Evolutionary conservation across 2,888 invertebrate genomes (phyloP).

Genomic region (Melikaiella ostensackeni): DNA sequence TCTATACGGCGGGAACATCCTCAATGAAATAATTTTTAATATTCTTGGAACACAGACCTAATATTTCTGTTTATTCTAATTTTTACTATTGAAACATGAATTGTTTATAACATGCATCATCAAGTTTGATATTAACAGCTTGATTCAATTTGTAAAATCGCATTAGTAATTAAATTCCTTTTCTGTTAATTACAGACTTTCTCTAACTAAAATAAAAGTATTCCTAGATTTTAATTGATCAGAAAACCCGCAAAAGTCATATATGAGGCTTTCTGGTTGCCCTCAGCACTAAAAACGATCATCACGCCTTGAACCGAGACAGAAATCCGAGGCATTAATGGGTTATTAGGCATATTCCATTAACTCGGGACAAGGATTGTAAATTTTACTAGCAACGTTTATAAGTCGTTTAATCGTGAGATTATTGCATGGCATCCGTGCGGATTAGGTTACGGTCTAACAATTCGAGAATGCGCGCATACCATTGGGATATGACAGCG

Average conservation of each 20-base stretch:
- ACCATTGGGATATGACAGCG: slow-evolving; percentile 1
- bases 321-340: slow-evolving; percentile 28
- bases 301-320: slow-evolving; percentile 6
- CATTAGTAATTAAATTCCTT: background rate
- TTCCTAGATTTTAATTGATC: background rate
- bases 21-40: too few species aligned
- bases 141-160: background rate
- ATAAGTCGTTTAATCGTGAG: slow-evolving; percentile 36
- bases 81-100: background rate
- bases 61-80: background rate
- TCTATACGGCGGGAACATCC: too few species aligned
- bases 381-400: slow-evolving; percentile 36
- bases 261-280: background rate
- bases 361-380: slow-evolving; percentile 31
- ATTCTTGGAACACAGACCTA: too few species aligned
- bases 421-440: slow-evolving; percentile 27
- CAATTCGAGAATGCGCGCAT: slow-evolving; percentile 27
- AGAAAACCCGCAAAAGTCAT: slow-evolving; percentile 4
- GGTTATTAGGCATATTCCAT: slow-evolving; percentile 36
- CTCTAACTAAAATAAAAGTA: background rate
- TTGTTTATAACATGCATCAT: background rate
- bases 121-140: background rate
- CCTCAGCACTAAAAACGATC: background rate
- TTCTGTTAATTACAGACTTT: background rate
- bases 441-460: slow-evolving; percentile 32